Evolutionary conservation across 2,888 invertebrate species (phyloP).

Genomic region (Tuta absoluta): DNA sequence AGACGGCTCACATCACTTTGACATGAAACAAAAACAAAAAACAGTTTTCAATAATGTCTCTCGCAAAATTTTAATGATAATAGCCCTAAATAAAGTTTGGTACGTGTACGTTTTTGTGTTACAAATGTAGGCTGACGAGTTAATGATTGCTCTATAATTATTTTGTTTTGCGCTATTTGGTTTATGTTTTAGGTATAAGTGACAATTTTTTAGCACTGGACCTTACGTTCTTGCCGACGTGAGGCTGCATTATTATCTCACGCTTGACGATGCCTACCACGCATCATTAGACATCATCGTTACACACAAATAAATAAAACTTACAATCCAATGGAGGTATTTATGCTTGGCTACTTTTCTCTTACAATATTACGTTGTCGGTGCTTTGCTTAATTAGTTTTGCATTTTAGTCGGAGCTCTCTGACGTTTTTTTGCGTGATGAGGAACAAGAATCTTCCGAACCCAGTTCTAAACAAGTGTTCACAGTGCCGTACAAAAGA

Average conservation of each 20-base stretch:
- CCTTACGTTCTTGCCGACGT: slow-evolving; percentile 23
- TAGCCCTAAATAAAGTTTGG: slow-evolving; percentile 59
- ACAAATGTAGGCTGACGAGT: slow-evolving; percentile 4
- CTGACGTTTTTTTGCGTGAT: slow-evolving; percentile 58
- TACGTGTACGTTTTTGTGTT: slow-evolving; percentile 39
- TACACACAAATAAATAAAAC: slow-evolving; percentile 35
- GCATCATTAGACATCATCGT: slow-evolving; percentile 44
- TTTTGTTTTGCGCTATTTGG: slow-evolving; percentile 46
- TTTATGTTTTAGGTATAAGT: slow-evolving; percentile 57
- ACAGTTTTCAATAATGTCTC: slow-evolving; percentile 70
- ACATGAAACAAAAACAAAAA: slow-evolving; percentile 75
- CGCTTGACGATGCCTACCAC: slow-evolving; percentile 51
- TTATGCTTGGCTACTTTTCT: slow-evolving; percentile 29
- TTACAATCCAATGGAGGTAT: slow-evolving; percentile 62
- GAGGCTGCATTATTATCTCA: slow-evolving; percentile 42
- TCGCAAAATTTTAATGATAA: slow-evolving; percentile 74
- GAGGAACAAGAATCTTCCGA: slow-evolving; percentile 55
- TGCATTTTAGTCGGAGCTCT: slow-evolving; percentile 55
- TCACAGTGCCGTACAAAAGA: slow-evolving; percentile 51
- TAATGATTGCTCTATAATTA: slow-evolving; percentile 25
- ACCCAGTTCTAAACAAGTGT: slow-evolving; percentile 49
- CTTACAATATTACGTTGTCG: not conserved
- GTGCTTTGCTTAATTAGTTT: slow-evolving; percentile 15
- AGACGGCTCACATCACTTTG: slow-evolving; percentile 40
- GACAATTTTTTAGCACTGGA: slow-evolving; percentile 46